phyloP scores from a whole-genome alignment of 1,140 invertebrate species.

The Euwallacea similis region DNA sequence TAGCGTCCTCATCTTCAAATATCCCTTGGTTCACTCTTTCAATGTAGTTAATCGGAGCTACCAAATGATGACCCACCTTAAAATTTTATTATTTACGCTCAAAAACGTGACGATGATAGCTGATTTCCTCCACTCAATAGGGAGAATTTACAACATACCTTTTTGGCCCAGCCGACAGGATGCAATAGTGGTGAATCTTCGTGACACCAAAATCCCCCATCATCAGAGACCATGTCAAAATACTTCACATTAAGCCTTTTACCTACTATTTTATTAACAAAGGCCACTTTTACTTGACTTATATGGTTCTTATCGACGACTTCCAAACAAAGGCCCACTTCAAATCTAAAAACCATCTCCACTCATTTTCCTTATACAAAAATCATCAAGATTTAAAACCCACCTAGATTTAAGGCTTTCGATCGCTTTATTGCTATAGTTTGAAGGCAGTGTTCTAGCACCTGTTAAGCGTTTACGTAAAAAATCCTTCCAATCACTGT shows the following conservation, averaged over 20 bases:
- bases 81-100: no score
- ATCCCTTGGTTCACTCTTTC: conserved; percentile 64
- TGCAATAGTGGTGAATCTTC: conserved; percentile 93
- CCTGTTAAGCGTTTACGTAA: conserved; percentile 85
- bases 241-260: conserved; percentile 89
- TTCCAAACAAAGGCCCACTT: conserved; percentile 82
- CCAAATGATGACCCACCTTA: conserved; percentile 81
- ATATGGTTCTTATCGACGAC: conserved; percentile 96
- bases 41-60: conserved; percentile 76
- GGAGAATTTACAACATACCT: conserved; percentile 48
- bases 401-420: conserved; percentile 74
- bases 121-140: no score
- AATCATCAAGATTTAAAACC: neutral
- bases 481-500: conserved; percentile 95
- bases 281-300: conserved; percentile 86
- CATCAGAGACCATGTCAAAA: conserved; percentile 76
- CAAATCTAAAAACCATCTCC: conserved; percentile 61
- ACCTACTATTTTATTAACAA: conserved; percentile 86
- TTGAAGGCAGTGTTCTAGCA: conserved; percentile 87
- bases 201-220: conserved; percentile 93
- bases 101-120: no score
- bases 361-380: neutral
- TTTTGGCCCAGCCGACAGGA: conserved; percentile 89
- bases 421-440: conserved; percentile 86
- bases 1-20: conserved; percentile 69